Evolutionary conservation across 1,140 invertebrate genomes (phyloP).

Genomic region (Drosophila ambigua): DNA sequence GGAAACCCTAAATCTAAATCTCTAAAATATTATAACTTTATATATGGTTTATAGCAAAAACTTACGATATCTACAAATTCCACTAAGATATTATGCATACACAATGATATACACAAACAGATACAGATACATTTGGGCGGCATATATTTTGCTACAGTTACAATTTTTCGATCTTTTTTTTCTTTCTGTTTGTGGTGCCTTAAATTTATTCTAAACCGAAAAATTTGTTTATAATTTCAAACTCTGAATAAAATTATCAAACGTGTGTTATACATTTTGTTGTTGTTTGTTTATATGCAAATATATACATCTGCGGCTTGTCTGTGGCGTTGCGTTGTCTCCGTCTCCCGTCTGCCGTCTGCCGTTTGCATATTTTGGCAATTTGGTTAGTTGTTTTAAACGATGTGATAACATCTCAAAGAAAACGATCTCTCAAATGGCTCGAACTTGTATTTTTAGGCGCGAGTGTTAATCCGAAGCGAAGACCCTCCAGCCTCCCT

Average conservation of each 20-base stretch:
- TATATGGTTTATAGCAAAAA: constrained; percentile 55
- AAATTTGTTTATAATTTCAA: constrained; percentile 48
- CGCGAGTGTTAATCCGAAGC: constrained; percentile 55
- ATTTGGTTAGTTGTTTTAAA: constrained; percentile 82
- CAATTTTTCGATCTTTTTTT: constrained; percentile 29
- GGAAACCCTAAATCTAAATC: constrained; percentile 14
- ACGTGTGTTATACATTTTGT: constrained; percentile 42
- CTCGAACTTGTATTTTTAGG: constrained; percentile 57
- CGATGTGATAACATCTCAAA: constrained; percentile 75
- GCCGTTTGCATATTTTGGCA: constrained; percentile 71
- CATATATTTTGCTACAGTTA: constrained; percentile 70
- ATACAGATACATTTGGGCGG: constrained; percentile 38
- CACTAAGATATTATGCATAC: constrained; percentile 74
- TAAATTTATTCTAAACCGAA: constrained; percentile 35
- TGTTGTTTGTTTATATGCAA: constrained; percentile 35
- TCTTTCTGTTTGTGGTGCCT: constrained; percentile 26
- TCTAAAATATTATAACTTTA: constrained; percentile 36
- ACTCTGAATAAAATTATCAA: constrained; percentile 42
- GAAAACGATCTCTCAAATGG: constrained; percentile 36
- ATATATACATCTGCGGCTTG: constrained; percentile 1
- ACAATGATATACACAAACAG: constrained; percentile 25
- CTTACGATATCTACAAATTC: constrained; percentile 69
- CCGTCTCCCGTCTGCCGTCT: constrained; percentile 26
- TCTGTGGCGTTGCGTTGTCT: neutral
- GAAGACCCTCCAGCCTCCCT: neutral